Base-by-base conservation (phyloP, 1,140 invertebrate genomes). In the Pollicipes pollicipes region DNA sequence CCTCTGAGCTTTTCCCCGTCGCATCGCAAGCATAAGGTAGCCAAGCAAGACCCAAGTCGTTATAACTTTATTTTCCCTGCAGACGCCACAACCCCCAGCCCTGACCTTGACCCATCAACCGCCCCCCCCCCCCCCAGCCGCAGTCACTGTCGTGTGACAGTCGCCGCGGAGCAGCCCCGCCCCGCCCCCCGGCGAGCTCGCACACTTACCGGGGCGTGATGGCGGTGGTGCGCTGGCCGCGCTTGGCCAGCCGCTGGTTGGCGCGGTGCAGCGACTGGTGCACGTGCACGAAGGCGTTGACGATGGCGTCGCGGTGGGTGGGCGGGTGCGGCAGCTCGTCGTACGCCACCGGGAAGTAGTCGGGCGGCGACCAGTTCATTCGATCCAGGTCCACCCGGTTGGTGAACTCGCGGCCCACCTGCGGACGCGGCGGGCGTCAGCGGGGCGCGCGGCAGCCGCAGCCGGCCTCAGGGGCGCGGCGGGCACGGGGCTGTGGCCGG, bases 211-310 rank as follows among this genome's bases (percentile, higher is more conserved):
- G 84, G 2, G 97, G 97, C 6, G 97, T 99, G 30, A 99, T 96
- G 4, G 95, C 91, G 88, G 97, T 98, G 3, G 93, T 95, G 74
- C 94, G 85, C 69, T 93, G 90, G 29, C 95, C 95, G 66, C 95
- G 83, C 79, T 97, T 98, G 0, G 87, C 87, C 17, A 98, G 82
- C 68, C 93, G 82, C 17, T 86, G 84, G 78, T 99, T 98, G 37
- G 95, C 93, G 78, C 93, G 90, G 78, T 98, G 93, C 58, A 99
- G 82, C 0, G 95, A 97, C 81, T 97, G 92, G 80, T 99, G 97
- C 6, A 99, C 94, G 78, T 97, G 98, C 21, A 99, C 96, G 79
- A 93, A 97, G 0, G 95, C 91, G 82, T 99, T 98, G 72, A 98
- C 91, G 21, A 99, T 93, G 30, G 95, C 95, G 77, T 97, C 91